A percentile compares a stretch with the other conserved stretches of the same genome.
These are phyloP conservation scores for Coenonympha arcania DNA, from an alignment of 2,888 invertebrate genomes.

Conservation along the genomic window DNA sequence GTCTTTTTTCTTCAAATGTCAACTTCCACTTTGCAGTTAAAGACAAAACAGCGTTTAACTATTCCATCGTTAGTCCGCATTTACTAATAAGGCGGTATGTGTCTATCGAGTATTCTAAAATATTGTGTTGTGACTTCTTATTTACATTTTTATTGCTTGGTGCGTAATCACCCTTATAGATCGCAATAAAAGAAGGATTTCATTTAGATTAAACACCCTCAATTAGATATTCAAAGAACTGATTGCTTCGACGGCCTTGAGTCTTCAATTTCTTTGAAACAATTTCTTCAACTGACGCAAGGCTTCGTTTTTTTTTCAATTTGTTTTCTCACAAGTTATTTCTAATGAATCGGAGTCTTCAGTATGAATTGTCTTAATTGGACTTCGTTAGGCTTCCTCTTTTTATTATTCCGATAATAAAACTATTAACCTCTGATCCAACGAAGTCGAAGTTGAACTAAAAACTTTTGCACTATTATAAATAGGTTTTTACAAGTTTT, in stretches of 20 bases:
- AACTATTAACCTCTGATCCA: too few species aligned
- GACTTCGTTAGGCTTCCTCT: constrained; percentile 7
- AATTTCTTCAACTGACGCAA: constrained; percentile 7
- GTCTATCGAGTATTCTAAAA: too few species aligned
- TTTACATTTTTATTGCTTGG: background rate
- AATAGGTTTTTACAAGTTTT: too few species aligned
- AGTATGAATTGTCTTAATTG: constrained; percentile 2
- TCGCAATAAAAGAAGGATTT: background rate
- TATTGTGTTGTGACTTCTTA: too few species aligned
- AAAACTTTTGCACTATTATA: too few species aligned
- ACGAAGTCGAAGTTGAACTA: too few species aligned
- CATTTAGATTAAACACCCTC: constrained; percentile 1
- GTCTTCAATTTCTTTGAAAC: constrained; percentile 8
- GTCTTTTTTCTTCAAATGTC: too few species aligned
- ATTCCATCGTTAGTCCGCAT: too few species aligned
- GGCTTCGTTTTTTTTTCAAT: constrained; percentile 4
- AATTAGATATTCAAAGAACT: constrained; percentile 10
- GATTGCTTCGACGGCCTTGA: constrained; percentile 5
- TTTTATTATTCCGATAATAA: background rate
- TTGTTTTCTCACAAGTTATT: constrained; percentile 7
- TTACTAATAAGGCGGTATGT: too few species aligned
- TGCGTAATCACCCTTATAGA: background rate
- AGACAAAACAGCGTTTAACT: too few species aligned
- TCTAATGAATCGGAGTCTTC: constrained; percentile 1
- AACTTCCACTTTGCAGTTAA: too few species aligned